phyloP scores from a whole-genome alignment of 2,888 invertebrate genomes.

The Eudasyphora cyanicolor region DNA sequence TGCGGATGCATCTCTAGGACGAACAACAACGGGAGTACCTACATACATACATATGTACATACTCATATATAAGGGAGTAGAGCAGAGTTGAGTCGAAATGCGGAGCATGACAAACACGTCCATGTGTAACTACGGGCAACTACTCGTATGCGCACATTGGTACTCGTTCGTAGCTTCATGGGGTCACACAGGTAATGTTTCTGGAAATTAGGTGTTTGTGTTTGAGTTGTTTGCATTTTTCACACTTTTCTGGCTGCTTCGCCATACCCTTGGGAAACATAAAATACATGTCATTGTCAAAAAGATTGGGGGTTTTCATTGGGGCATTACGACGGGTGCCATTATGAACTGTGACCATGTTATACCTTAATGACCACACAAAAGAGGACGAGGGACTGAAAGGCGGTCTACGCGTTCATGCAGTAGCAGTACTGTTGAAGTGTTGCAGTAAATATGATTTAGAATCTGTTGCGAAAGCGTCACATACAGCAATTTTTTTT shows the following conservation, averaged over 20 bases:
- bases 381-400: neutral
- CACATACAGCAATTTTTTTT: too few species aligned
- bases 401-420: neutral
- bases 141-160: conserved; percentile 17
- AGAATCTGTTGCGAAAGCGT: neutral
- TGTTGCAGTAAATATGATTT: neutral
- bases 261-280: neutral
- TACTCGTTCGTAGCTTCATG: too few species aligned
- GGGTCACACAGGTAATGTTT: neutral
- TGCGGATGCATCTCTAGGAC: neutral
- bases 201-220: neutral
- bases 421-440: neutral
- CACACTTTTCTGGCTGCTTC: neutral
- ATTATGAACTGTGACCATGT: too few species aligned
- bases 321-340: neutral
- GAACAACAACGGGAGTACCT: too few species aligned
- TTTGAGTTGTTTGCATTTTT: neutral
- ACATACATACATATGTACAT: neutral
- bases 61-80: too few species aligned
- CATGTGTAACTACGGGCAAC: conserved; percentile 12
- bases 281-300: neutral
- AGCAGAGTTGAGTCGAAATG: neutral
- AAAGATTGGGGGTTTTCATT: neutral
- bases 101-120: neutral
- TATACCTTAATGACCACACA: conserved; percentile 1